Base-by-base conservation (phyloP, 2,888 invertebrate species). In the Noctua comes region DNA sequence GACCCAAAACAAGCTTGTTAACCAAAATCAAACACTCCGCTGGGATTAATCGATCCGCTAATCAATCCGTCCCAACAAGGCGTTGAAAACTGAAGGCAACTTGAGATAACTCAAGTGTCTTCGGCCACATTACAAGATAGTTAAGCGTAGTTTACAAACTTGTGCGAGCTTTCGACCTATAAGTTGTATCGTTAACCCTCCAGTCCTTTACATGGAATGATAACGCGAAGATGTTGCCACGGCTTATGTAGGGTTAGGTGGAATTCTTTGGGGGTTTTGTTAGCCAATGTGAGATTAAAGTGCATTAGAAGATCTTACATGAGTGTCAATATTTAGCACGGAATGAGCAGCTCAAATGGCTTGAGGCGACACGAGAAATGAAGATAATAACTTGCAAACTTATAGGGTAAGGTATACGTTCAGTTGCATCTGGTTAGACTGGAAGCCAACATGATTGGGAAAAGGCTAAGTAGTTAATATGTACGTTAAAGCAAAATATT, bases 151-250 rank as follows among this genome's bases (percentile, higher is more conserved):
- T 90, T 90, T 68, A 82, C 84, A 87, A 89, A 89, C 86, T 88
- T 87, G 82, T 73, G 84, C 81, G 86, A 87, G 90, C 88, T 91
- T 92, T 91, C 88, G 88, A 91, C 91, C 91, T 91, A 89, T 90
- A 93, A 93, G 90, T 93, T 93, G 91, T 89, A 91, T 92, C 92
- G 91, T 93, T 93, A 93, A 92, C 92, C 91, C 91, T 80, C 81
- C 86, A 84, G 86, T 82, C 83, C 87, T 90, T 87, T 73, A 87
- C 89, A 89, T 82, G 85, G 76, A 89, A 88, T 88, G 88, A 88
- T 87, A 85, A 85, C 73, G 70, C 43, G 54, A 69, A 83, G 75
- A 76, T 80, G 83, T 88, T 88, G 84, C 84, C 68, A 77, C 79
- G 77, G 77, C 73, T 84, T 84, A 77, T 31, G 54, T 66, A 13